A percentile compares a stretch with the other conserved stretches of the same genome.
Evolutionary conservation across 1,140 invertebrate genomes (phyloP).

Genomic region (Pseudomyrmex dendroicus): DNA sequence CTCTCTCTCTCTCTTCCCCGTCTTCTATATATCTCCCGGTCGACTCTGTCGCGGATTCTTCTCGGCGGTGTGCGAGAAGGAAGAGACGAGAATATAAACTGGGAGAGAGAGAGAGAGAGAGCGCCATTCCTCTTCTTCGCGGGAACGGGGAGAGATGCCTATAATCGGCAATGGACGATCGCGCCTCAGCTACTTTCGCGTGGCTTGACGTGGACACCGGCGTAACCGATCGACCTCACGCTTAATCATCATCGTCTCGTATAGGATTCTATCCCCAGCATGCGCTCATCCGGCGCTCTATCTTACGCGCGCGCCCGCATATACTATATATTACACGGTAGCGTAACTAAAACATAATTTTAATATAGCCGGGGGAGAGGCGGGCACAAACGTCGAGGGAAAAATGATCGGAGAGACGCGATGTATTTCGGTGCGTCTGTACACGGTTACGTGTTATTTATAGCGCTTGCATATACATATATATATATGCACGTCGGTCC

Average conservation of each 20-base stretch:
- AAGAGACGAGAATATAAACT: neutral
- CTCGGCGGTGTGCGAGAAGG: neutral
- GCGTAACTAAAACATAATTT: constrained; percentile 61
- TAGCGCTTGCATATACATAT: neutral
- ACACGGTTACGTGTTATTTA: constrained; percentile 46
- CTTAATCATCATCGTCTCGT: constrained; percentile 73
- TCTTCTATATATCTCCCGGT: too few species aligned
- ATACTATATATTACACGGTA: constrained; percentile 64
- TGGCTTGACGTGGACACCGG: constrained; percentile 70
- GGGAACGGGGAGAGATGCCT: constrained; percentile 74
- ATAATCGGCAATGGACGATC: constrained; percentile 83
- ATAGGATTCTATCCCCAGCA: constrained; percentile 52
- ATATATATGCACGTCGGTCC: neutral
- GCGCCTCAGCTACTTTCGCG: constrained; percentile 80
- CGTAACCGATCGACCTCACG: constrained; percentile 71
- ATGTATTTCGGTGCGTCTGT: constrained; percentile 43
- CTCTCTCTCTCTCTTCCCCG: constrained; percentile 38
- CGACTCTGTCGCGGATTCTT: neutral
- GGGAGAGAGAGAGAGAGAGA: constrained; percentile 30
- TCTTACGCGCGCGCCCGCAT: constrained; percentile 26
- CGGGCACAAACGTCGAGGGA: constrained; percentile 13
- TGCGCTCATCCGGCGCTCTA: neutral
- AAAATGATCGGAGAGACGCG: constrained; percentile 4
- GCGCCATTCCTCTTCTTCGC: constrained; percentile 28
- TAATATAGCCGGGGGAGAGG: constrained; percentile 21